Base-by-base conservation (phyloP, 1,140 invertebrate species). In the Alviniconcha marisindica region DNA sequence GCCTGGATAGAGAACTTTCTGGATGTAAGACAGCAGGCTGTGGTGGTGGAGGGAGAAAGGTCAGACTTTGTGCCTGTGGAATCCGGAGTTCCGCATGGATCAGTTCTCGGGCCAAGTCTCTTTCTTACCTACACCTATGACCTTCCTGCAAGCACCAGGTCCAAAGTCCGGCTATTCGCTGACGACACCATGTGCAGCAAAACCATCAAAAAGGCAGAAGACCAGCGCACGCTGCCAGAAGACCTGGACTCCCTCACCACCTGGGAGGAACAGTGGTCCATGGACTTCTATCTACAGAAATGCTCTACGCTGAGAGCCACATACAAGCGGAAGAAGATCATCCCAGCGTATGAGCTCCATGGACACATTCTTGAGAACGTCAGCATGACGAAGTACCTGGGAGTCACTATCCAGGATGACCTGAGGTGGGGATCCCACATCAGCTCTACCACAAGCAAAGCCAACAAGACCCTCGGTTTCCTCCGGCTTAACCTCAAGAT, bases 31-130 rank as follows among this genome's bases (percentile, higher is more conserved):
- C n/a, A n/a, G n/a, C 83, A 82, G 73, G 44, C 69, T 12, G 80
- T 82, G 21, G 73, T 81, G 5, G 40, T 82, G 24, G 71, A 76
- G 21, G 73, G 54, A 2, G 54, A 33, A 36, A 51, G 71, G 5
- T 74, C 83, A 54, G 83, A 81, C 31, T 73, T 15, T 33, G 73
- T 77, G 14, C 28, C 31, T 14, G 66, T 69, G 66, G 28, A 38
- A 33, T 69, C 66, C 7, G 66, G 66, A 69, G 66, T 69, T 15
- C 66, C 66, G 36, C 66, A 69, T 24, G 66, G 38, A 54, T 33
- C 56, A n/a, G 56, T 21, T 33, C 14, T 69, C 77, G 51, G 38
- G 15, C 38, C 60, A n/a, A 24, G 18, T 21, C 54, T 56, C 18
- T 56, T n/a, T 56, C 54, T n/a, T 81, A 31, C 38, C 36, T 28